Conservation (phyloP, 2,888 invertebrate species). For the Epirrita christyi region DNA sequence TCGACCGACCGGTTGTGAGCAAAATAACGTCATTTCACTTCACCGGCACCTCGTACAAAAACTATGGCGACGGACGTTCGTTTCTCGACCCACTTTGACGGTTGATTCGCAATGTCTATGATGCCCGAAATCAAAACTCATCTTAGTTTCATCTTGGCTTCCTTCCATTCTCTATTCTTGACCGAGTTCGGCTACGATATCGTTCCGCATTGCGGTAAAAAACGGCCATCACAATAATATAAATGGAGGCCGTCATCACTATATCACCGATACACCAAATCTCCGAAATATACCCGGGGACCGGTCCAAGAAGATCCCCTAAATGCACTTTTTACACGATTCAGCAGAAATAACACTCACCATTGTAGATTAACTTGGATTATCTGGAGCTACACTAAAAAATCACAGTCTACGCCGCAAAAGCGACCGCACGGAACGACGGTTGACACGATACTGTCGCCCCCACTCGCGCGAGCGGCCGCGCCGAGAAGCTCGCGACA, state of each 20-base stretch:
- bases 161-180: slow-evolving; percentile 43
- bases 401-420: slow-evolving; percentile 85
- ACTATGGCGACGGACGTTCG: slow-evolving; percentile 76
- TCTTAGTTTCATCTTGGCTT: slow-evolving; percentile 39
- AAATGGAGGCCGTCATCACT: slow-evolving; percentile 83
- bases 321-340: slow-evolving; percentile 72
- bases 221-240: slow-evolving; percentile 83
- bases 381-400: slow-evolving; percentile 85
- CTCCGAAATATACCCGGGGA: slow-evolving; percentile 73
- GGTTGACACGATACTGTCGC: slow-evolving; percentile 85
- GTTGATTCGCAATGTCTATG: slow-evolving; percentile 45
- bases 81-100: slow-evolving; percentile 60
- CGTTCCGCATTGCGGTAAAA: slow-evolving; percentile 84
- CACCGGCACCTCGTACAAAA: slow-evolving; percentile 71
- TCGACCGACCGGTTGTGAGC: slow-evolving; percentile 54
- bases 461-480: slow-evolving; percentile 82
- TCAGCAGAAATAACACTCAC: slow-evolving; percentile 81
- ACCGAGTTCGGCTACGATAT: slow-evolving; percentile 52
- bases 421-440: slow-evolving; percentile 83
- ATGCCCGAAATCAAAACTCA: slow-evolving; percentile 40
- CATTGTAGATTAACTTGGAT: slow-evolving; percentile 86
- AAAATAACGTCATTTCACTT: slow-evolving; percentile 67
- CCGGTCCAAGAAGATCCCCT: slow-evolving; percentile 55
- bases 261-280: slow-evolving; percentile 80
- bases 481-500: slow-evolving; percentile 77